Evolutionary conservation across 2,888 invertebrate species (phyloP).

Genomic region (Magallana nippona): DNA sequence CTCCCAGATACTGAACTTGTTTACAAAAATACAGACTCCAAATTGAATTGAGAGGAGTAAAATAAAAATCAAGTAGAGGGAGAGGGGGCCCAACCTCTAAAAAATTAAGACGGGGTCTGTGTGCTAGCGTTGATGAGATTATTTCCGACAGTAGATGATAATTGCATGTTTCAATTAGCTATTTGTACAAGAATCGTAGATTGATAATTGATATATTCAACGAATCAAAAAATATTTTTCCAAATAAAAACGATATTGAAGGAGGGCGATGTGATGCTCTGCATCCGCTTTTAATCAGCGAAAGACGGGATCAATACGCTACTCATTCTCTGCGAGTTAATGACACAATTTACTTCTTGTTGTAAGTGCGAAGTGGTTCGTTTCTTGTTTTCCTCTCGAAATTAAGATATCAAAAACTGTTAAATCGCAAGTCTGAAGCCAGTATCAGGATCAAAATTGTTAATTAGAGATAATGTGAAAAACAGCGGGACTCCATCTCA

Average conservation of each 20-base stretch:
- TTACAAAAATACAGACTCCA: too few relatives aligned
- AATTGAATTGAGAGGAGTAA: too few relatives aligned
- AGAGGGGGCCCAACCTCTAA: too few relatives aligned
- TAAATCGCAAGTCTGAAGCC: neutral
- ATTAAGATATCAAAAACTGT: neutral
- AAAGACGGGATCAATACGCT: neutral
- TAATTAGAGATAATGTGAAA: conserved; percentile 28
- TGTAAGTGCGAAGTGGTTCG: neutral
- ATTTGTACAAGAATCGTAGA: neutral
- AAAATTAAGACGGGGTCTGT: neutral
- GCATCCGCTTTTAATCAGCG: conserved; percentile 14
- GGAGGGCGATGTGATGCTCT: neutral
- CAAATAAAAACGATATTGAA: neutral
- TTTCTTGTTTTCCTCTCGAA: neutral
- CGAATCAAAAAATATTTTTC: neutral
- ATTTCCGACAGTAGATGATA: neutral
- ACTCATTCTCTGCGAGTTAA: conserved; percentile 1
- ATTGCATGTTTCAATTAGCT: neutral
- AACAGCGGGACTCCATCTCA: neutral
- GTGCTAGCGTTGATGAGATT: neutral
- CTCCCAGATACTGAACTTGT: too few relatives aligned
- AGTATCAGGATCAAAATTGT: conserved; percentile 25
- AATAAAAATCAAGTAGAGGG: too few relatives aligned
- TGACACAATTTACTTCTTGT: conserved; percentile 23
- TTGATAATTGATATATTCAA: neutral